Base-by-base conservation (phyloP, 2,888 invertebrate genomes). In the Andrena dorsata region DNA sequence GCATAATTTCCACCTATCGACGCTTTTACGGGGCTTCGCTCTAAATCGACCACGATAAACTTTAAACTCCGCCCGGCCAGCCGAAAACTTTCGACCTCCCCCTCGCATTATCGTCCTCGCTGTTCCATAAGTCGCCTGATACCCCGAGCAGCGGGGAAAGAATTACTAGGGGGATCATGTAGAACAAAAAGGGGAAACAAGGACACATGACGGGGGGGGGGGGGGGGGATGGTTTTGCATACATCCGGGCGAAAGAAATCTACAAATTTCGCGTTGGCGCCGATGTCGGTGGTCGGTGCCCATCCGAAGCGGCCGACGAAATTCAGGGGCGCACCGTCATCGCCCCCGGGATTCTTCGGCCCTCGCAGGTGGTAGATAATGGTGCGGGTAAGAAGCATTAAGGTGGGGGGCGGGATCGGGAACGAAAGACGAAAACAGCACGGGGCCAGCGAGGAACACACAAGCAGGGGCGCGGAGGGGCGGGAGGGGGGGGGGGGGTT, bases 311-410 rank as follows among this genome's bases (percentile, higher is more conserved):
- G 70, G 28, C 60, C 73, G 49, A 58, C 65, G 66, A 73, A 84
- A 84, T 82, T 81, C 68, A 49, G 26, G 35, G 60, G 61, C 69
- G 73, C 49, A 76, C 68, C 79, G 71, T 71, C 51, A 16, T 72
- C 68, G 76, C 51, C 64, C 20, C 63, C 51, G 32, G 65, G 65
- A 72, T 69, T 49, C 71, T 69, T 61, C 23, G 60, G 61, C 66
- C 74, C 47, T 65, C 83, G 76, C 76, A 76, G 85, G 83, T 86
- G 83, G 61, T 60, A 35, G 63, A 77, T 74, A 75, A 64, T 41
- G 64, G 47, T 7, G 58, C 86, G 66, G 63, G 63, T 69, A 72
- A 60, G 72, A 75, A 64, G 51, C 64, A 65, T 51, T 56, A 2
- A 41, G 70, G 51, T 10, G 10, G 53, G 3, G 3, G 8, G 8